phyloP scores from a whole-genome alignment of 2,113 vertebrate genomes.

The Strigops habroptila region DNA sequence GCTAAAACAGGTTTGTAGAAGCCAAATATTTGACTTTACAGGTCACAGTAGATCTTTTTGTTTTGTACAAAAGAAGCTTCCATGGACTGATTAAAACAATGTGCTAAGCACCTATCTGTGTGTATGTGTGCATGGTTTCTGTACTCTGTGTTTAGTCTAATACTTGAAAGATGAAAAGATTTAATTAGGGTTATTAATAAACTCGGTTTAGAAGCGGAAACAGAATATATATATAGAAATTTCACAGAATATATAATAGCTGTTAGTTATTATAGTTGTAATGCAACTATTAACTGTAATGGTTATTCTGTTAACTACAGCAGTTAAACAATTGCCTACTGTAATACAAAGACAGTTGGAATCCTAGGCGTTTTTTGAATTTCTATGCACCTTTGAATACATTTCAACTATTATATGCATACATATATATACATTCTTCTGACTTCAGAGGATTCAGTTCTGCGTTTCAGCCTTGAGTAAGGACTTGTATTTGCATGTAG shows the following conservation, averaged over 20 bases:
- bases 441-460: neutral
- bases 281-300: neutral
- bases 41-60: neutral
- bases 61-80: neutral
- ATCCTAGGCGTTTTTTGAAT: neutral
- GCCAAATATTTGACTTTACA: neutral
- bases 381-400: neutral
- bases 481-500: neutral
- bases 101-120: neutral
- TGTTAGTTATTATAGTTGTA: neutral
- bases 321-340: neutral
- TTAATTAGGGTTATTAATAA: neutral
- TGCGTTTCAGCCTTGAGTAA: neutral
- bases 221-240: neutral
- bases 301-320: neutral
- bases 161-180: neutral
- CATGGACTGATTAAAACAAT: neutral
- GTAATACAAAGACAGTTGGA: neutral
- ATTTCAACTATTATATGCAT: neutral
- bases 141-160: neutral
- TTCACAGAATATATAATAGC: neutral
- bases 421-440: neutral
- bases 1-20: neutral
- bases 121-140: neutral
- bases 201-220: neutral